Evolutionary conservation across 2,797 vertebrate species (phyloP).

Genomic region (Etheostoma perlongum): DNA sequence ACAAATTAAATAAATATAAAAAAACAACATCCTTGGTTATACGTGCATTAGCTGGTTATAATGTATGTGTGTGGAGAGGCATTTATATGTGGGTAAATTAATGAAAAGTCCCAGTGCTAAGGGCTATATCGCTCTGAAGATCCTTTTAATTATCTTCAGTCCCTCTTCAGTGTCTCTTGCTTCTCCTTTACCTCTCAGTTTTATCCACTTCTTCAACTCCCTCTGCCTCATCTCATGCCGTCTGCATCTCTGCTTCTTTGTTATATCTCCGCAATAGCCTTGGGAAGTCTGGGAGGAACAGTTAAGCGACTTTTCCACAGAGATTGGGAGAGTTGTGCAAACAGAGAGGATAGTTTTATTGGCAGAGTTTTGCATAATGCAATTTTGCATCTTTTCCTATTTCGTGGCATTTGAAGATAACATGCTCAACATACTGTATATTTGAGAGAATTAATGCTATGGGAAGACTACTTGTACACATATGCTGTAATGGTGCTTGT

Average conservation of each 20-base stretch:
- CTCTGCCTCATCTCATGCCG: slow-evolving; percentile 53
- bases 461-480: slow-evolving; percentile 19
- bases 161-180: slow-evolving; percentile 48
- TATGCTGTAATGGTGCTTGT: slow-evolving; percentile 27
- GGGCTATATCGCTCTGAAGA: slow-evolving; percentile 59
- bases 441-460: slow-evolving; percentile 32
- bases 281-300: slow-evolving; percentile 67
- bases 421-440: slow-evolving; percentile 4
- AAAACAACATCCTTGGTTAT: slow-evolving; percentile 29
- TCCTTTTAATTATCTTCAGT: slow-evolving; percentile 77
- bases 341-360: slow-evolving; percentile 49
- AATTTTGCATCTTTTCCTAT: slow-evolving; percentile 55
- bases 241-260: slow-evolving; percentile 67
- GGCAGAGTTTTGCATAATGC: slow-evolving; percentile 49
- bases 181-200: slow-evolving; percentile 63
- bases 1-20: slow-evolving; percentile 19
- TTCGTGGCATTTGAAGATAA: slow-evolving; percentile 42
- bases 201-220: slow-evolving; percentile 56
- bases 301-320: slow-evolving; percentile 55
- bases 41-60: slow-evolving; percentile 32
- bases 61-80: slow-evolving; percentile 5
- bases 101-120: slow-evolving; percentile 42
- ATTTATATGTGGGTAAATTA: slow-evolving; percentile 62
- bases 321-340: slow-evolving; percentile 47
- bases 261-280: slow-evolving; percentile 65